A percentile compares a stretch with the other conserved stretches of the same genome.
These are phyloP conservation scores for Hemiprocne comata DNA, from an alignment of 2,113 vertebrate species.

Conservation along the genomic window DNA sequence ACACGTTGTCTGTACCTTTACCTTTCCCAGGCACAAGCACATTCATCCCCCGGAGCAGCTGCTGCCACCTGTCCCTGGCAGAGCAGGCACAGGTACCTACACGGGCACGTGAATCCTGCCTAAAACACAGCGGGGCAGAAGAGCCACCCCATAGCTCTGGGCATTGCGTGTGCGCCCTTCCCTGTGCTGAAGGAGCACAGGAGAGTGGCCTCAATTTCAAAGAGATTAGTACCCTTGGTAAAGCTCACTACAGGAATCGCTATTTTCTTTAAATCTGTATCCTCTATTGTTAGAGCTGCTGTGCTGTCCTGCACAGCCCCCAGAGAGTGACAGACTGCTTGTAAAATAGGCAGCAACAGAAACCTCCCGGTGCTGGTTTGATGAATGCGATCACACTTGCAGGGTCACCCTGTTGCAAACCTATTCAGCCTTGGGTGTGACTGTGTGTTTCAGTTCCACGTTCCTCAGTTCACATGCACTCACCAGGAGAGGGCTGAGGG, in stretches of 20 bases:
- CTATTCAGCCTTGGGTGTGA: neutral
- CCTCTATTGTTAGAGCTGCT: neutral
- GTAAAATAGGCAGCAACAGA: constrained; percentile 3
- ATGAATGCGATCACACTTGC: constrained; percentile 10
- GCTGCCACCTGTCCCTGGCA: too few species aligned
- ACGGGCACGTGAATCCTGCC: too few species aligned
- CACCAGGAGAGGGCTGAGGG: neutral
- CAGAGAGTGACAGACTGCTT: neutral
- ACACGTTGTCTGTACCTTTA: neutral
- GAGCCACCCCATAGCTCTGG: rapidly evolving
- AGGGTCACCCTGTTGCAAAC: neutral
- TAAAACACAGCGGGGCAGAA: neutral
- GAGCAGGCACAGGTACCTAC: too few species aligned
- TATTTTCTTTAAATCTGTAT: neutral
- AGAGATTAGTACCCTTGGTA: neutral
- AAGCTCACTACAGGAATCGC: neutral
- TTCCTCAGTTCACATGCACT: neutral
- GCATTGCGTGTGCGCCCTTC: rapidly evolving
- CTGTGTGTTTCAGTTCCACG: neutral
- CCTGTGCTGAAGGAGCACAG: neutral
- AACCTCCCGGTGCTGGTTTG: neutral
- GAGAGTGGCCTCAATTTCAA: neutral
- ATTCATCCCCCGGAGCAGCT: neutral
- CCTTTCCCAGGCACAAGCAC: rapidly evolving
- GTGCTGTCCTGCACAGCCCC: neutral